phyloP scores from a whole-genome alignment of 2,113 vertebrate genomes.

The Mungos mungo region DNA sequence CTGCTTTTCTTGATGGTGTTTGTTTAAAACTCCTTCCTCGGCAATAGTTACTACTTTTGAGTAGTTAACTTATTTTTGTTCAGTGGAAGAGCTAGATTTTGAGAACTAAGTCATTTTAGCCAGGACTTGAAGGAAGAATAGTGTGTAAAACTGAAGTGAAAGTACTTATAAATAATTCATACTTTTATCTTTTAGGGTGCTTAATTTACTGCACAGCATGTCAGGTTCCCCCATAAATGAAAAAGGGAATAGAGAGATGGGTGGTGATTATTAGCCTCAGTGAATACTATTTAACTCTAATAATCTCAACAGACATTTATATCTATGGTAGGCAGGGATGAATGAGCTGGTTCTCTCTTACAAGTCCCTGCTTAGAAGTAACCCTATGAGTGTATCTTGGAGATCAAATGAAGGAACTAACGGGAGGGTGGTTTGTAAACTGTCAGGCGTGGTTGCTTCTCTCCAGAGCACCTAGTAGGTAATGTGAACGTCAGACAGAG shows the following conservation, averaged over 20 bases:
- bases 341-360: background rate
- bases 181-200: constrained; percentile 8
- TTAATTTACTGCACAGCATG: background rate
- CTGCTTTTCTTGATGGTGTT: background rate
- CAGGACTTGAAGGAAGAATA: background rate
- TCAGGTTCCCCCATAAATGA: background rate
- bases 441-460: background rate
- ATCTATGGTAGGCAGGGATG: background rate
- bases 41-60: background rate
- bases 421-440: background rate
- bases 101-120: constrained; percentile 40
- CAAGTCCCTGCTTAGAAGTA: background rate
- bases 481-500: background rate
- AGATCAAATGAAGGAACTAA: background rate
- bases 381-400: background rate
- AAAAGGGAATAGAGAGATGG: background rate
- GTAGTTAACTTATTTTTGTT: constrained; percentile 30
- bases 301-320: background rate
- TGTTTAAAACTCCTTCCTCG: constrained; percentile 28
- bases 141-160: background rate
- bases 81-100: constrained; percentile 1
- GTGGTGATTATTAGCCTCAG: background rate
- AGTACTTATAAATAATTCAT: constrained; percentile 5
- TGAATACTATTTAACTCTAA: background rate
- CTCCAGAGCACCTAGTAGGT: background rate